Evolutionary conservation across 1,140 invertebrate species (phyloP).

Genomic region (Drosophila grimshawi): DNA sequence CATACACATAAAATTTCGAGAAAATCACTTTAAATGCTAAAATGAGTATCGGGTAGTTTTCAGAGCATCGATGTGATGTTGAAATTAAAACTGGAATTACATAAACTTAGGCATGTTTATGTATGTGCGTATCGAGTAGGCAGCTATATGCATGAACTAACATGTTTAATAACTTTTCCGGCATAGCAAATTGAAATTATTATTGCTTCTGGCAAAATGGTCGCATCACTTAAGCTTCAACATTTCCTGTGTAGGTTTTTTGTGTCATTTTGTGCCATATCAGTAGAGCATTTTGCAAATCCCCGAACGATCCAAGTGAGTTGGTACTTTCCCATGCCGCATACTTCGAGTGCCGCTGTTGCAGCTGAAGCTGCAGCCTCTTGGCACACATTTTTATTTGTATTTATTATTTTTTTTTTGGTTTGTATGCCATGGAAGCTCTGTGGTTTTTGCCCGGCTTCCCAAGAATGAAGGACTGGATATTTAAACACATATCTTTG

Average conservation of each 20-base stretch:
- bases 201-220: constrained; percentile 41
- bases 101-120: background rate
- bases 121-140: background rate
- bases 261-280: constrained; percentile 33
- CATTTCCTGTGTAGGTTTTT: constrained; percentile 29
- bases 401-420: background rate
- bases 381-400: constrained; percentile 22
- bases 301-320: constrained; percentile 62
- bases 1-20: background rate
- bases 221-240: constrained; percentile 56
- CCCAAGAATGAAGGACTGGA: no score
- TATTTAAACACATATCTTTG: no score
- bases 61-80: background rate
- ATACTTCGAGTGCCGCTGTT: constrained; percentile 36
- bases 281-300: constrained; percentile 62
- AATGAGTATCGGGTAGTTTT: background rate
- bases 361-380: constrained; percentile 38
- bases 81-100: background rate
- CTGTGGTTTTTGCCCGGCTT: no score
- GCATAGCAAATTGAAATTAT: constrained; percentile 43
- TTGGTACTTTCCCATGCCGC: constrained; percentile 55
- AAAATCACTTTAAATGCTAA: constrained; percentile 4
- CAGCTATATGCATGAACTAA: constrained; percentile 14
- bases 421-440: no score
- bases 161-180: constrained; percentile 44